A percentile compares a stretch with the other conserved stretches of the same genome.
phyloP scores from a whole-genome alignment of 2,888 invertebrate species.

The Chironomus riparius region DNA sequence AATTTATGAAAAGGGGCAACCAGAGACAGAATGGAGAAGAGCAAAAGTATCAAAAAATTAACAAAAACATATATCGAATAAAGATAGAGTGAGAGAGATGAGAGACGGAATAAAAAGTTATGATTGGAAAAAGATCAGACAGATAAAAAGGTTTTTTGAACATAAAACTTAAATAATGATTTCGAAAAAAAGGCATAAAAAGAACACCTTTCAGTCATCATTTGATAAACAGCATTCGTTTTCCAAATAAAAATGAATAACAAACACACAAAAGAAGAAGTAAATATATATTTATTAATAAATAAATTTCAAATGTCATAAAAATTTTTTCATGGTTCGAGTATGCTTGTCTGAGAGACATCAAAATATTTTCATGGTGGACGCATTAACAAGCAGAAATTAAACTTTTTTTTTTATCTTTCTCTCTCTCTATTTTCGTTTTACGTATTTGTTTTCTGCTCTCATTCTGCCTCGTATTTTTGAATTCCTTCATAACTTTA shows the following conservation, averaged over 20 bases:
- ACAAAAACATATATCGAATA: not conserved
- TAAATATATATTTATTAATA: conserved; percentile 17
- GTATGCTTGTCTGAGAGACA: conserved; percentile 25
- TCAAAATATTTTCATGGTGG: conserved; percentile 27
- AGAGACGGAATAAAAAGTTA: not conserved
- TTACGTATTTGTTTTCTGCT: conserved; percentile 16
- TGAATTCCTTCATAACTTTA: not conserved
- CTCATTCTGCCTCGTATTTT: not conserved
- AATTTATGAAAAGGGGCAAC: not conserved
- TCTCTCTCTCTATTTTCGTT: not conserved
- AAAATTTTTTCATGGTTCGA: conserved; percentile 22
- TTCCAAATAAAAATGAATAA: too few relatives aligned
- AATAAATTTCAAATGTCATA: conserved; percentile 26
- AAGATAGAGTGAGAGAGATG: too few relatives aligned
- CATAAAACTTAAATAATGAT: conserved; percentile 7
- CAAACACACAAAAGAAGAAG: not conserved
- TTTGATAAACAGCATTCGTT: not conserved
- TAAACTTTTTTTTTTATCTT: conserved; percentile 10
- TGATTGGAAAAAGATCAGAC: conserved; percentile 17
- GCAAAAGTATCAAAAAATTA: not conserved
- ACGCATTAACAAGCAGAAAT: conserved; percentile 25
- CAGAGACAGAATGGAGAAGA: not conserved
- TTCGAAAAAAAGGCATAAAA: conserved; percentile 7
- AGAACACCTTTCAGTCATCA: conserved; percentile 25
- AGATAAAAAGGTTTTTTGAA: conserved; percentile 8